Base-by-base conservation (phyloP, 1,140 invertebrate genomes). In the Paracyclopina nana region DNA sequence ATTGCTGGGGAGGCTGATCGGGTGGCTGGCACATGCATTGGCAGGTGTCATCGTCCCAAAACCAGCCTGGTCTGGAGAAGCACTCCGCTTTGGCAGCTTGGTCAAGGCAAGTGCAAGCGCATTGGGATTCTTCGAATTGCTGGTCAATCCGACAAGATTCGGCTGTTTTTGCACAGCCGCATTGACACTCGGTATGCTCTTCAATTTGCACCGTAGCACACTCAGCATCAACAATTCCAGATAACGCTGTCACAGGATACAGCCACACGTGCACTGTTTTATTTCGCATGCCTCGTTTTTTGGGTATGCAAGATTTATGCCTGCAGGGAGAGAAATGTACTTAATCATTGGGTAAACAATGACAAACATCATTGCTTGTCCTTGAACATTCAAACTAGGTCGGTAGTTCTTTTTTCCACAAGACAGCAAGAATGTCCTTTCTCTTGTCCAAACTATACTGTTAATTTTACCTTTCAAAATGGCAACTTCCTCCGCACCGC, bases 21-120 rank as follows among this genome's bases (percentile, higher is more conserved):
- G 34, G 34, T 16, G 14, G 14, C 34, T 38, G 34, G 34, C 34
- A 38, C 34, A 38, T 38, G 34, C 34, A 38, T 38, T 38, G 34
- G 9, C 34, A 38, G n/a, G 20, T 16, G 20, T n/a, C 4, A 3
- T n/a, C 14, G 20, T 38, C 20, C 34, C 34, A 38, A 38, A 16
- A 38, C 34, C 34, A 38, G 14, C 34, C 34, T n/a, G n/a, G n/a
- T 9, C 34, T 3, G 2, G 14, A 5, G n/a, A 38, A 8, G 20
- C 34, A 38, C n/a, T 38, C 34, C 14, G n/a, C 20, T 3, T 20
- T n/a, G 34, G 34, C 34, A 9, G 5, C 3, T 38, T 2, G 3
- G 9, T 38, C 20, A 20, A 8, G n/a, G 20, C 34, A 38, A 38
- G 20, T 2, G 9, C 34, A 38, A 38, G n/a, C n/a, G 9, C 34